A percentile compares a stretch with the other conserved stretches of the same genome.
These are phyloP conservation scores for Struthidea cinerea DNA, from an alignment of 2,113 vertebrate species.

Conservation along the genomic window DNA sequence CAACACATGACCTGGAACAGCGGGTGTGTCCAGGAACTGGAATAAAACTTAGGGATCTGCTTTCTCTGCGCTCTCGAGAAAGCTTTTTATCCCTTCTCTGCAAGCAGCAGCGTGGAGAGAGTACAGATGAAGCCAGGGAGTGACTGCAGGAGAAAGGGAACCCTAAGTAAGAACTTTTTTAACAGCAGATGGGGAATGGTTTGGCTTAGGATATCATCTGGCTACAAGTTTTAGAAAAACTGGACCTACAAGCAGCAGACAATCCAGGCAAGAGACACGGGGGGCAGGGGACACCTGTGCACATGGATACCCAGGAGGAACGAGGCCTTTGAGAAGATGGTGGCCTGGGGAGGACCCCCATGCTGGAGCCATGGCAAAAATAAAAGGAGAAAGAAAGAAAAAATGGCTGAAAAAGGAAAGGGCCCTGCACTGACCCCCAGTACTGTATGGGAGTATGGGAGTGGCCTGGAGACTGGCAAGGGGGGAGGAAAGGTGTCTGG, in stretches of 20 bases:
- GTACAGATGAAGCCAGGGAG: background rate
- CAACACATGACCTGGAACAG: background rate
- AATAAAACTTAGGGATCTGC: background rate
- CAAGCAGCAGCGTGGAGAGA: background rate
- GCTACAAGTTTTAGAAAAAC: background rate
- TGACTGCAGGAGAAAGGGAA: background rate
- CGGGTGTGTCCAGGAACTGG: accelerated
- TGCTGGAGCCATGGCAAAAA: background rate
- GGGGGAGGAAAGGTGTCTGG: background rate
- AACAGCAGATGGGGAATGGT: background rate
- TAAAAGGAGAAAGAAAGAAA: background rate
- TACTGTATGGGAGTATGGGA: background rate
- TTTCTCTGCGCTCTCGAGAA: background rate
- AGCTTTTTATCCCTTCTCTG: background rate
- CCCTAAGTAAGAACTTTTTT: background rate
- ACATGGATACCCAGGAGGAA: background rate
- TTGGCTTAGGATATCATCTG: background rate
- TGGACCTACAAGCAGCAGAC: background rate
- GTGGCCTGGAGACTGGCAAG: background rate
- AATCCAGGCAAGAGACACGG: background rate
- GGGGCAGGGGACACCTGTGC: accelerated
- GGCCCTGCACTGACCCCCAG: background rate
- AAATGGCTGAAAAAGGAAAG: background rate
- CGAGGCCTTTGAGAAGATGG: background rate
- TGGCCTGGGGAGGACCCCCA: background rate